Base-by-base conservation (phyloP, 2,113 vertebrate species). In the Ascaphus truei region DNA sequence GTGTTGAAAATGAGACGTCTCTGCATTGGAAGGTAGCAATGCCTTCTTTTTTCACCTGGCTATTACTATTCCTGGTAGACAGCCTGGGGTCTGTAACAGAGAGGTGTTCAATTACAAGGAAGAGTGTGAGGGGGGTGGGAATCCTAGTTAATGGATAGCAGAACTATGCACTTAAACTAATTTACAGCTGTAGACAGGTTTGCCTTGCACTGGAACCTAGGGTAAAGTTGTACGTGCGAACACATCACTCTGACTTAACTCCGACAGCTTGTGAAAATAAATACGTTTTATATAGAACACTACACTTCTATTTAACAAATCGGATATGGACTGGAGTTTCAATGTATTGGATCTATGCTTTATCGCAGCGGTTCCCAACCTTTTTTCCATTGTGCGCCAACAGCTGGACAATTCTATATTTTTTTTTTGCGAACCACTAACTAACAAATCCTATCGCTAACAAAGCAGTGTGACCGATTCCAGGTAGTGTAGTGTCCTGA, bases 141-240 rank as follows among this genome's bases (percentile, higher is more conserved):
- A 52, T 13, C 18, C 45, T 71, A 53, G 56, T 71, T 71, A 71
- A 71, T 71, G 67, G 67, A 61, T 61, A 52, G 56, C 67, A 71
- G 67, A 52, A 61, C 67, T 71, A 71, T 71, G 67, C 67, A 71
- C 67, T 71, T 71, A 71, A 57, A 48, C 67, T 71, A 71, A 71
- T 71, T 71, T 71, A 71, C 57, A 61, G 52, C 67, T 51, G 67
- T 61, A 71, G 67, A 71, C 67, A 71, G 67, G 67, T 71, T 61
- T 71, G 45, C 67, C 57, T 71, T 61, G 57, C 55, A 59, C 55
- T 61, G 57, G 41, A 71, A 61, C 67, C 57, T 52, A 51, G 31
- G 31, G 66, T 50, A 68, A 60, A 60, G 60, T 59, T 50, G 66
- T 68, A 68, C 23, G 67, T 61, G 67, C 61, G 67, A 71, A 71